These are phyloP conservation scores for Spongilla lacustris DNA, from an alignment of 37 sponge, comb jelly and placozoan species.

Conservation along the genomic window DNA sequence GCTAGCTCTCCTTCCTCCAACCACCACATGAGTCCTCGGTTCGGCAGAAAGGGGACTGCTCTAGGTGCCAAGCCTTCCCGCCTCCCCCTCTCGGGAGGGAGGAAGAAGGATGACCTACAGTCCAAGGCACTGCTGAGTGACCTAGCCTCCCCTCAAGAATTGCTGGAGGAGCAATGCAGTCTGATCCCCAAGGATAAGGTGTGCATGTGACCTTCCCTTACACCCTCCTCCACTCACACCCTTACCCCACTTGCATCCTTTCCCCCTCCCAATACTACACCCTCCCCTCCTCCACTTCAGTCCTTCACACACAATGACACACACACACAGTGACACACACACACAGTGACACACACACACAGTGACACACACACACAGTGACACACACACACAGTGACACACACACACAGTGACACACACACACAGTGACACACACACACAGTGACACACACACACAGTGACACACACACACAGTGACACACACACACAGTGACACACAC, in stretches of 20 bases:
- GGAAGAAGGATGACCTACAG: constrained; percentile 38
- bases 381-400: no score
- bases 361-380: no score
- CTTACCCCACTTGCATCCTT: constrained; percentile 4
- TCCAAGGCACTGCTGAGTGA: constrained; percentile 14
- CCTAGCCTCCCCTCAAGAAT: constrained; percentile 16
- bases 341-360: no score
- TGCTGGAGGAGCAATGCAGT: constrained; percentile 52
- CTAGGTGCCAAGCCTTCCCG: constrained; percentile 1
- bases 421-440: no score
- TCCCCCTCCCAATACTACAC: constrained; percentile 4
- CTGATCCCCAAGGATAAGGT: constrained; percentile 62
- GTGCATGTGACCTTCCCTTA: neutral
- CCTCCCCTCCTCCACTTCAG: constrained; percentile 14
- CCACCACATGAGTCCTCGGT: constrained; percentile 35
- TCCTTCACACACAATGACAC: no score
- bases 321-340: no score
- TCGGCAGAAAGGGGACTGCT: neutral
- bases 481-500: no score
- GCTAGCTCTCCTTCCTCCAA: neutral
- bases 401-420: no score
- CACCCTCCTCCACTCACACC: constrained; percentile 12
- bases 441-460: no score
- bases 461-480: no score
- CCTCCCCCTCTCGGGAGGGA: constrained; percentile 5